Evolutionary conservation across 2,797 vertebrate species (phyloP).

Genomic region (Lepus townsendii): DNA sequence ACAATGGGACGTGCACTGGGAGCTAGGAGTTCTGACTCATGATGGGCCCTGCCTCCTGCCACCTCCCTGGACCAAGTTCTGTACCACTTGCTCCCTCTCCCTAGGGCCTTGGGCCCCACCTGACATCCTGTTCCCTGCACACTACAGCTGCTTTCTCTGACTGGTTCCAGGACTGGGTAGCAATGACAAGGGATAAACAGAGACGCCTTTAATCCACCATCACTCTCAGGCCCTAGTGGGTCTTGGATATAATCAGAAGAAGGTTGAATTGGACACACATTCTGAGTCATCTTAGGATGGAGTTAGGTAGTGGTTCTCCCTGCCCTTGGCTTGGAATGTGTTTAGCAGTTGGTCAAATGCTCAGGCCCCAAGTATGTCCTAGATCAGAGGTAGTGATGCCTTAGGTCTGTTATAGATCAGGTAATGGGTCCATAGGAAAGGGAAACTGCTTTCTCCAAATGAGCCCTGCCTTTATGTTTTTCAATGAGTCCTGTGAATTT

Average conservation of each 20-base stretch:
- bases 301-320: background rate
- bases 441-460: background rate
- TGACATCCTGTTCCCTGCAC: background rate
- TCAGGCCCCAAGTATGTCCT: background rate
- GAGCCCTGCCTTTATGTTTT: background rate
- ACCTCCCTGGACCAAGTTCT: background rate
- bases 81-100: background rate
- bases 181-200: background rate
- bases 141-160: background rate
- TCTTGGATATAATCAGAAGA: background rate
- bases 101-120: no score
- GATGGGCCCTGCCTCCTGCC: background rate
- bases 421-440: background rate
- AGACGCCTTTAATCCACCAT: no score
- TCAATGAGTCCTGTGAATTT: background rate
- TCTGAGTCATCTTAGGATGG: background rate
- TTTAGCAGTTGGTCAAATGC: background rate
- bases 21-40: background rate
- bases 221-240: no score
- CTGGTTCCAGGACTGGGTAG: background rate
- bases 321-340: background rate
- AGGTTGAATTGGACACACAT: fast-evolving
- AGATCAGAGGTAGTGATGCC: background rate
- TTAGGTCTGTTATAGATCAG: no score
- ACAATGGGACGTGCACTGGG: fast-evolving